A percentile compares a stretch with the other conserved stretches of the same genome.
Conservation (phyloP, 2,113 vertebrate genomes). For the Neogobius melanostomus region DNA sequence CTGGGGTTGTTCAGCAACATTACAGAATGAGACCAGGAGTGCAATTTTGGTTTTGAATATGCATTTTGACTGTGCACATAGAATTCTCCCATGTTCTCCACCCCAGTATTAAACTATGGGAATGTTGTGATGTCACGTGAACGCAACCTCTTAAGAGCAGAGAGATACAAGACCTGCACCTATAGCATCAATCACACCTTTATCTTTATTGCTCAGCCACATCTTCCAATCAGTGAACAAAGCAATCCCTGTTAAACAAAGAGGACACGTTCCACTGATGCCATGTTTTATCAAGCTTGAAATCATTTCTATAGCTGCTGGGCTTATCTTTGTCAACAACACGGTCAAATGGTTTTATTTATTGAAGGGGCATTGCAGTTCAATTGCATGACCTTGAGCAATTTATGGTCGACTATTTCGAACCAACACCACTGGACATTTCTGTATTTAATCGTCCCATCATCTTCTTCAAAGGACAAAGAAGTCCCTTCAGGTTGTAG, state of each 20-base stretch:
- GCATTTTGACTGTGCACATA: too few species aligned
- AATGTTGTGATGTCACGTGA: too few species aligned
- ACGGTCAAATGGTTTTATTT: neutral
- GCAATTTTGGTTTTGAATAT: too few species aligned
- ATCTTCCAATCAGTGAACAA: neutral
- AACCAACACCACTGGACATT: neutral
- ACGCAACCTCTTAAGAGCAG: too few species aligned
- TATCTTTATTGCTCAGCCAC: constrained; percentile 1
- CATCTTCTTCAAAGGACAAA: too few species aligned
- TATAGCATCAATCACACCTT: constrained; percentile 18
- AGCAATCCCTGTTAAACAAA: neutral
- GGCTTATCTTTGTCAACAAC: neutral
- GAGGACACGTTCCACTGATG: neutral
- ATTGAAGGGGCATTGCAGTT: neutral
- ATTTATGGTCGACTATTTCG: neutral
- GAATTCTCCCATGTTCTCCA: too few species aligned
- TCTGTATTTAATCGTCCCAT: neutral
- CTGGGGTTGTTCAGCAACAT: too few species aligned
- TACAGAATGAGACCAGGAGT: too few species aligned
- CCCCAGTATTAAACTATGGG: too few species aligned
- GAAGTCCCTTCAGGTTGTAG: too few species aligned
- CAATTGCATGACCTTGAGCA: neutral
- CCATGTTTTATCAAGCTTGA: neutral
- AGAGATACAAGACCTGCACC: neutral
- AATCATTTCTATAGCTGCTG: neutral